Base-by-base conservation (phyloP, 1,140 invertebrate species). In the Coboldia fuscipes region DNA sequence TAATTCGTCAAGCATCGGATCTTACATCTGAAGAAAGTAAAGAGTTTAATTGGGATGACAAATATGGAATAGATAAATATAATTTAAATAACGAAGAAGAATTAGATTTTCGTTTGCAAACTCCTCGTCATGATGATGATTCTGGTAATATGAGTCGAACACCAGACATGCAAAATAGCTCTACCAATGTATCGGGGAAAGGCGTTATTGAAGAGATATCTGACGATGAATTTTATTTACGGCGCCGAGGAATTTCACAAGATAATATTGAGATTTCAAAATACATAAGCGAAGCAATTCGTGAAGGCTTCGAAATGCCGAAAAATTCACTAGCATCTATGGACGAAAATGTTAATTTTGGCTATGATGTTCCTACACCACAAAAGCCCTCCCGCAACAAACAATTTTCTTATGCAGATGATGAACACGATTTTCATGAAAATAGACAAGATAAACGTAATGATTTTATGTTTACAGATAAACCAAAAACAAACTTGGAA, bases 211-310 rank as follows among this genome's bases (percentile, higher is more conserved):
- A 84, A 53, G 76, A 83, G 57, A 79, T 83, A 36, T 71, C 83
- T 45, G 79, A 80, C 3, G 80, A 86, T 48, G 78, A 84, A 56
- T 84, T 83, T 57, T 84, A 83, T 50, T 56, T 84, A 29, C 61
- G 78, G 34, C 70, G 74, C 45, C 71, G 72, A 43, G 78, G 76
- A 23, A 72, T 83, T 39, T 81, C 77, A 38, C 71, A 78, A 40
- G 79, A 80, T 48, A 75, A 83, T 51, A 75, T 80, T 45, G 68
- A 77, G 49, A 61, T 80, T 19, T 70, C 73, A 27, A 65, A 70
- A 46, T 78, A 78, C 39, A 62, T 83, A 29, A 73, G 70, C 27
- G 66, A 67, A 32, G 78, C 83, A 55, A 79, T 84, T 39, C 62
- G 75, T 39, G 75, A 81, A 49, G 76, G 75, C 28, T 76, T 81